Evolutionary conservation across 1,140 invertebrate genomes (phyloP).

Genomic region (Trigoniulus corallinus): DNA sequence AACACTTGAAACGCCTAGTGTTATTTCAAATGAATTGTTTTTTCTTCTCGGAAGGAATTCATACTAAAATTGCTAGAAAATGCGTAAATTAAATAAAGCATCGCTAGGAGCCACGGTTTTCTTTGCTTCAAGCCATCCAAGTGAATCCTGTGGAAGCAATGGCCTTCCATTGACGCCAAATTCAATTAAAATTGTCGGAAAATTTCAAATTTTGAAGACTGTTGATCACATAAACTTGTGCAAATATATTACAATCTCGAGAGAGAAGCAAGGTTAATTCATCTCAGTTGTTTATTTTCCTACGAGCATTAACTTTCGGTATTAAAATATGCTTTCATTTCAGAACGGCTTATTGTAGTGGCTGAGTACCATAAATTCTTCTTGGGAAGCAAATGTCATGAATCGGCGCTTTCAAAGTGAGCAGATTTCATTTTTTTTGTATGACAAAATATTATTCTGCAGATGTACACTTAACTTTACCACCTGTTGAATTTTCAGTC

Average conservation of each 20-base stretch:
- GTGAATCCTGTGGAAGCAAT: slow-evolving; percentile 86
- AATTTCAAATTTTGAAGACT: slow-evolving; percentile 64
- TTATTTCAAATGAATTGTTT: too few species aligned
- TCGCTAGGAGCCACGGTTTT: slow-evolving; percentile 68
- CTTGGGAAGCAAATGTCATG: not conserved
- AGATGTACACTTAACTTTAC: not conserved
- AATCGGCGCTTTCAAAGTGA: not conserved
- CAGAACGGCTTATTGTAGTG: slow-evolving; percentile 78
- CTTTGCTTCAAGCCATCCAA: slow-evolving; percentile 73
- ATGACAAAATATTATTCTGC: not conserved
- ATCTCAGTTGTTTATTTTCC: slow-evolving; percentile 11
- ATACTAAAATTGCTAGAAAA: too few species aligned
- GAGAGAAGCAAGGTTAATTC: slow-evolving; percentile 78
- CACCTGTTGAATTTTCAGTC: slow-evolving; percentile 14
- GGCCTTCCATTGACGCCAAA: slow-evolving; percentile 88
- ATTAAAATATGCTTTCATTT: slow-evolving; percentile 20
- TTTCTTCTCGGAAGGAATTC: too few species aligned
- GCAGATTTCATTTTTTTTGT: too few species aligned
- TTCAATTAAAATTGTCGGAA: slow-evolving; percentile 82
- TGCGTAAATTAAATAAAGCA: slow-evolving; percentile 3
- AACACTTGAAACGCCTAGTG: too few species aligned
- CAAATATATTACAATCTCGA: slow-evolving; percentile 73
- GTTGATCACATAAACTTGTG: slow-evolving; percentile 65
- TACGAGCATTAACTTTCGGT: slow-evolving; percentile 4
- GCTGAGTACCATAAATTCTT: slow-evolving; percentile 60